Conservation (phyloP, 2,113 vertebrate species). For the Channa maculata region DNA sequence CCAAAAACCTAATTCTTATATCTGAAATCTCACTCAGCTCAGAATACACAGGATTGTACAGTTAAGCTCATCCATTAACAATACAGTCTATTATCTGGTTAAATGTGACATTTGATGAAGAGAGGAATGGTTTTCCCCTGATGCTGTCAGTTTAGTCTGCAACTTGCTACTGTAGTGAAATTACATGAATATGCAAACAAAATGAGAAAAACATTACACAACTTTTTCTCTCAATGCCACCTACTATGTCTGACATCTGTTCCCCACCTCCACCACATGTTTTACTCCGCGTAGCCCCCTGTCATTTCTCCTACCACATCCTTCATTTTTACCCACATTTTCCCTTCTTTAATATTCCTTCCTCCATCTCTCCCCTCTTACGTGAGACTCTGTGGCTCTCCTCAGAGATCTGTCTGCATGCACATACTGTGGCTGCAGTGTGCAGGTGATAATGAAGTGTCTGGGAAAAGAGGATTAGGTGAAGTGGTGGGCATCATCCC, state of each 20-base stretch:
- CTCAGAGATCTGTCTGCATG: constrained; percentile 64
- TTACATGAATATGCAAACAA: constrained; percentile 33
- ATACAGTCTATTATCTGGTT: neutral
- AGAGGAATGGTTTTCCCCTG: neutral
- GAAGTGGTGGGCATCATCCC: constrained; percentile 75
- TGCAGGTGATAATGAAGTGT: constrained; percentile 80
- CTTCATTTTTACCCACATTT: constrained; percentile 30
- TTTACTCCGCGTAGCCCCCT: constrained; percentile 40
- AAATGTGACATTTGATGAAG: constrained; percentile 26
- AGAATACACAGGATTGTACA: neutral
- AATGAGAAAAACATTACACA: constrained; percentile 38
- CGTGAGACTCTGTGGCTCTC: constrained; percentile 47
- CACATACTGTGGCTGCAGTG: constrained; percentile 63
- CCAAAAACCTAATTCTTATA: constrained; percentile 33
- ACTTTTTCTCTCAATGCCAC: constrained; percentile 55
- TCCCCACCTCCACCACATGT: constrained; percentile 40
- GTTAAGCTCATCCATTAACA: neutral
- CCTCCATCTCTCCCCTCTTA: constrained; percentile 35
- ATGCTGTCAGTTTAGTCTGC: neutral
- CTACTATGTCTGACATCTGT: constrained; percentile 63
- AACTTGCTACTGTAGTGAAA: constrained; percentile 19
- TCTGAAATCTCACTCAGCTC: constrained; percentile 21
- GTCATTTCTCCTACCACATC: constrained; percentile 34
- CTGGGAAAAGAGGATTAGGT: constrained; percentile 79
- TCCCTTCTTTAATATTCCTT: constrained; percentile 12